Conservation (phyloP, 37 sponge, comb jelly and placozoan genomes). For the Ephydatia muelleri region DNA sequence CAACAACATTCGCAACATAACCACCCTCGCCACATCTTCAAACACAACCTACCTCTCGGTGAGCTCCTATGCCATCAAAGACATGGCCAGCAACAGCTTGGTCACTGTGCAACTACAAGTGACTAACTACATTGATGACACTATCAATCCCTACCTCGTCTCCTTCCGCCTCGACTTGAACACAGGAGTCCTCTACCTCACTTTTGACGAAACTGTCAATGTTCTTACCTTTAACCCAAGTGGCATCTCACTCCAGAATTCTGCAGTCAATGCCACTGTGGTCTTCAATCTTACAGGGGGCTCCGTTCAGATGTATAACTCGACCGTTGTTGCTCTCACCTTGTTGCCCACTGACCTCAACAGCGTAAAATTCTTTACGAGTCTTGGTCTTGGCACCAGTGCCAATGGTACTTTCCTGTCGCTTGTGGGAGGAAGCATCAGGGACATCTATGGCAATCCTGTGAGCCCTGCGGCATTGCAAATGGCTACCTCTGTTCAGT, state of each 20-base stretch:
- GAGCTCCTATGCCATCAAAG: slow-evolving; percentile 27
- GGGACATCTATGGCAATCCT: slow-evolving; percentile 65
- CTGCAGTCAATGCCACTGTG: slow-evolving; percentile 19
- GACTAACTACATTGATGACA: slow-evolving; percentile 30
- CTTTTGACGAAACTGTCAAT: slow-evolving; percentile 85
- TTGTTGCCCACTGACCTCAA: slow-evolving; percentile 75
- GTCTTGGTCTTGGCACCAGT: slow-evolving; percentile 35
- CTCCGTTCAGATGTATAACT: slow-evolving; percentile 48
- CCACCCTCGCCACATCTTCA: slow-evolving; percentile 56
- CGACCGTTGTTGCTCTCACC: slow-evolving; percentile 18
- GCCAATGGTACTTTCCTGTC: slow-evolving; percentile 60
- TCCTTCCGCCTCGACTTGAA: slow-evolving; percentile 72
- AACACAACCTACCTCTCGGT: slow-evolving; percentile 62
- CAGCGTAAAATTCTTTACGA: slow-evolving; percentile 49
- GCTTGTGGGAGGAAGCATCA: slow-evolving; percentile 14
- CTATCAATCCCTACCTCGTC: slow-evolving; percentile 37
- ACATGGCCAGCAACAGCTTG: slow-evolving; percentile 72
- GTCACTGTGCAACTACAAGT: slow-evolving; percentile 21
- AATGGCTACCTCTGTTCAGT: slow-evolving; percentile 13
- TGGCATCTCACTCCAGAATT: slow-evolving; percentile 42
- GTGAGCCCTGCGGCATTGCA: slow-evolving; percentile 26
- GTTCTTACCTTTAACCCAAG: slow-evolving; percentile 55
- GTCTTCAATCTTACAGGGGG: slow-evolving; percentile 25
- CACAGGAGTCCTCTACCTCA: slow-evolving; percentile 60
- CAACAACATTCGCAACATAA: slow-evolving; percentile 77